phyloP scores from a whole-genome alignment of 2,888 invertebrate genomes.

The Macropis europaea region DNA sequence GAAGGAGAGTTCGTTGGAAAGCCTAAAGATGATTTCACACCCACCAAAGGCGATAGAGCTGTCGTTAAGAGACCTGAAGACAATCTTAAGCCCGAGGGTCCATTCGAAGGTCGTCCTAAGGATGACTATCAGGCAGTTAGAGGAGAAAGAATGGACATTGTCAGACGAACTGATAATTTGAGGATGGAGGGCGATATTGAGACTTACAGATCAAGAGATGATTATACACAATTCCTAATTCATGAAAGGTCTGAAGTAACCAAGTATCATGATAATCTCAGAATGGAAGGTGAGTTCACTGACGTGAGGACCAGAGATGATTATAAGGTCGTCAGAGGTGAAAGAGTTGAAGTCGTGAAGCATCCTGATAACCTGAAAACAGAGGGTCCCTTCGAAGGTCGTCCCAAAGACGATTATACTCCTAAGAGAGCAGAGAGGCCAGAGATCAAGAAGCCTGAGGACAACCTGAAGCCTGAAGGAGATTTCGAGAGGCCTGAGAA shows the following conservation, averaged over 20 bases:
- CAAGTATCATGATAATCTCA: constrained; percentile 80
- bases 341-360: constrained; percentile 81
- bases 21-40: constrained; percentile 73
- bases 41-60: constrained; percentile 73
- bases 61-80: constrained; percentile 79
- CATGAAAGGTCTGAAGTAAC: constrained; percentile 80
- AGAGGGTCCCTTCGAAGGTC: constrained; percentile 71
- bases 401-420: constrained; percentile 73
- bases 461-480: constrained; percentile 81
- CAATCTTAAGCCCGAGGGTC: constrained; percentile 84
- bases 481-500: constrained; percentile 76
- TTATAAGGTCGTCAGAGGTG: constrained; percentile 82
- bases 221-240: constrained; percentile 81
- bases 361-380: constrained; percentile 82
- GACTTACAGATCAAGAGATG: constrained; percentile 81
- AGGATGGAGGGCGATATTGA: constrained; percentile 79
- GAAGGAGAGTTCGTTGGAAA: constrained; percentile 81
- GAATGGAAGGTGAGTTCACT: constrained; percentile 84
- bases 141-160: constrained; percentile 72
- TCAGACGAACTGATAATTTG: constrained; percentile 61
- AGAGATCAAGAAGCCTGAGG: constrained; percentile 81
- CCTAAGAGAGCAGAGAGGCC: constrained; percentile 80
- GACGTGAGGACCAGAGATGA: constrained; percentile 82
- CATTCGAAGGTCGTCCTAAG: constrained; percentile 79
- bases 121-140: constrained; percentile 73